Conservation (phyloP, 2,888 invertebrate species). For the Tanytarsus gracilentus region DNA sequence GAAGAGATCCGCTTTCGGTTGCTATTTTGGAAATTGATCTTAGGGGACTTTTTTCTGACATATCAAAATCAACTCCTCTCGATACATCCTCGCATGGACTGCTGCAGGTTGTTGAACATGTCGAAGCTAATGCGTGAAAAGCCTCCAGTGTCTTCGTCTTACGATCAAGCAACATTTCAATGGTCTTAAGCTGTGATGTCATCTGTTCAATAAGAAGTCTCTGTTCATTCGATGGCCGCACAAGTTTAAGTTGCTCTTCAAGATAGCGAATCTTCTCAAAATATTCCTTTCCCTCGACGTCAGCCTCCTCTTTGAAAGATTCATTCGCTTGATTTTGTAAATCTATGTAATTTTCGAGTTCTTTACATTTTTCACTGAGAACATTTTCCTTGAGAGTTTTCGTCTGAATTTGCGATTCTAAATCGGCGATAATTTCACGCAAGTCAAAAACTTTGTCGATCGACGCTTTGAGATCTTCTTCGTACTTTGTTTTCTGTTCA, state of each 20-base stretch:
- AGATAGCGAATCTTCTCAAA: slow-evolving; percentile 37
- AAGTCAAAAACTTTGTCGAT: slow-evolving; percentile 65
- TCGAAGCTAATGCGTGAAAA: slow-evolving; percentile 50
- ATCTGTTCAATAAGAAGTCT: slow-evolving; percentile 45
- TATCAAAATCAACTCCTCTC: slow-evolving; percentile 38
- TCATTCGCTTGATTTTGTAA: slow-evolving; percentile 39
- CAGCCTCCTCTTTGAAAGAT: slow-evolving; percentile 38
- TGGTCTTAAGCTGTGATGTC: slow-evolving; percentile 49
- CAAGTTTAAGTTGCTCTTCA: slow-evolving; percentile 46
- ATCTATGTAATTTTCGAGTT: slow-evolving; percentile 39
- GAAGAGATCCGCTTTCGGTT: slow-evolving; percentile 39
- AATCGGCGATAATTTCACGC: slow-evolving; percentile 65
- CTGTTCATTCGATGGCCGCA: slow-evolving; percentile 45
- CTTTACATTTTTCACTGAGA: slow-evolving; percentile 46
- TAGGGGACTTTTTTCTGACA: slow-evolving; percentile 39
- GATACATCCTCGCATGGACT: slow-evolving; percentile 76
- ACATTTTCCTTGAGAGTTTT: slow-evolving; percentile 57
- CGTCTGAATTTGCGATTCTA: slow-evolving; percentile 65
- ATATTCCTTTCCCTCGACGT: slow-evolving; percentile 38
- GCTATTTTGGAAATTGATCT: slow-evolving; percentile 33
- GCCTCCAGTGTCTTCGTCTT: slow-evolving; percentile 66
- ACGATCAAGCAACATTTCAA: slow-evolving; percentile 58
- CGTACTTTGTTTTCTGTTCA: slow-evolving; percentile 53
- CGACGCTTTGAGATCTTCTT: slow-evolving; percentile 64
- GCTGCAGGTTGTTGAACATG: slow-evolving; percentile 58